These are phyloP conservation scores for Hoplodrina blanda DNA, from an alignment of 2,888 invertebrate genomes.

Conservation along the genomic window DNA sequence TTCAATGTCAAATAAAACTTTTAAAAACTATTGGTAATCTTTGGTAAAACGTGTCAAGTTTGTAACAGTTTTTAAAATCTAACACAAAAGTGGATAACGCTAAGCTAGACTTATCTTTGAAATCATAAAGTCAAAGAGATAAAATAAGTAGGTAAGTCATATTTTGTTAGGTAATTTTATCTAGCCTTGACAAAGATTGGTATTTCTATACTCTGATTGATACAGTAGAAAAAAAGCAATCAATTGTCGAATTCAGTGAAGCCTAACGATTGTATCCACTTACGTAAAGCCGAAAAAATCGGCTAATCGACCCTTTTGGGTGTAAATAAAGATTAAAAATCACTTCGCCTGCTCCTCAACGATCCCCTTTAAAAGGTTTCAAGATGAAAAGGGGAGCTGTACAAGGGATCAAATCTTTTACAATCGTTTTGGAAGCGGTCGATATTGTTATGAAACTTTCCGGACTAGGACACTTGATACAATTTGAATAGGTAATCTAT, in stretches of 20 bases:
- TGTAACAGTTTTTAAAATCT: not conserved
- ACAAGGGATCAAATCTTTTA: slow-evolving; percentile 40
- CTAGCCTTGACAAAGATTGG: slow-evolving; percentile 20
- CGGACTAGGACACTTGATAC: slow-evolving; percentile 1
- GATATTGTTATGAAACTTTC: slow-evolving; percentile 45
- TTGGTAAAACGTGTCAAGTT: slow-evolving; percentile 6
- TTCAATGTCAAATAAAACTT: slow-evolving; percentile 48
- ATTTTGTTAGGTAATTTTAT: not conserved
- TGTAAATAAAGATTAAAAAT: slow-evolving; percentile 83
- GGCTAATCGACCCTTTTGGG: slow-evolving; percentile 74
- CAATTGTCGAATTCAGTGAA: slow-evolving; percentile 25
- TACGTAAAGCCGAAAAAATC: slow-evolving; percentile 59
- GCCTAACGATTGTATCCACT: slow-evolving; percentile 31
- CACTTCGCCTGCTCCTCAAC: slow-evolving; percentile 74
- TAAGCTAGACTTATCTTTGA: slow-evolving; percentile 3
- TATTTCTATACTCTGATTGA: slow-evolving; percentile 20
- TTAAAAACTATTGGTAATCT: slow-evolving; percentile 11
- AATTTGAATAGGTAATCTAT: slow-evolving; percentile 17
- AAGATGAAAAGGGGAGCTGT: slow-evolving; percentile 68
- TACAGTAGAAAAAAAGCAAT: slow-evolving; percentile 23
- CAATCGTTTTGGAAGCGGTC: slow-evolving; percentile 36
- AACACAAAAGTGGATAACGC: not conserved
- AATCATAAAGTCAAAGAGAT: slow-evolving; percentile 3
- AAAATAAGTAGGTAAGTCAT: slow-evolving; percentile 2
- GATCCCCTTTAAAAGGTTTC: slow-evolving; percentile 72